Conservation (phyloP, 30 jellyfish, hydroid and myxozoan species). For the Aurelia coerulea region DNA sequence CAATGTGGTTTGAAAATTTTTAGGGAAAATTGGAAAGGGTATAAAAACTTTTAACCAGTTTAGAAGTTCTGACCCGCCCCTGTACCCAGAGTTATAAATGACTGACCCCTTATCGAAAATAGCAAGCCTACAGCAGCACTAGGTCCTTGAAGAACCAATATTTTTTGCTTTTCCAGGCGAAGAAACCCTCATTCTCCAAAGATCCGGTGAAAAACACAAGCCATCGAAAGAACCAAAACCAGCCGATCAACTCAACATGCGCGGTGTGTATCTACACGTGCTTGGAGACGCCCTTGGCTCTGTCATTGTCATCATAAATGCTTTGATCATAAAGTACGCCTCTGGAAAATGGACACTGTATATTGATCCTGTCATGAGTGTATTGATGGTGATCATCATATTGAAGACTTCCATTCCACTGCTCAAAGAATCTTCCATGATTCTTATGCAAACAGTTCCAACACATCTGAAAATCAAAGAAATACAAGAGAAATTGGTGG, state of each 20-base stretch:
- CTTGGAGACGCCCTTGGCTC: constrained; percentile 93
- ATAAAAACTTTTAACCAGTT: too few species aligned
- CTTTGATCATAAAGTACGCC: constrained; percentile 52
- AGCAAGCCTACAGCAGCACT: too few species aligned
- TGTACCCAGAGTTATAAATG: too few species aligned
- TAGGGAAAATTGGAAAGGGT: too few species aligned
- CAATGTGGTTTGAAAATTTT: too few species aligned
- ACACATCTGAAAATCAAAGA: constrained; percentile 95
- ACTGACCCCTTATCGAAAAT: too few species aligned
- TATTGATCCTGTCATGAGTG: constrained; percentile 86
- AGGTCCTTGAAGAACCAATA: not conserved
- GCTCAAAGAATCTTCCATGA: constrained; percentile 83
- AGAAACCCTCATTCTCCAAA: constrained; percentile 51
- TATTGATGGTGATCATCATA: constrained; percentile 73
- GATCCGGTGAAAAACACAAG: constrained; percentile 16
- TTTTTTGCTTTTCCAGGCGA: constrained; percentile 31
- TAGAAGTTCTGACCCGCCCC: too few species aligned
- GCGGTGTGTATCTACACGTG: constrained; percentile 83
- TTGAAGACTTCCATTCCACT: constrained; percentile 93
- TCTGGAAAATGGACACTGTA: constrained; percentile 74
- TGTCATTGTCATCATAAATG: constrained; percentile 80
- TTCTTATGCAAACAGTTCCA: constrained; percentile 97
- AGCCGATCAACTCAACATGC: constrained; percentile 76
- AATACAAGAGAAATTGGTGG: constrained; percentile 90
- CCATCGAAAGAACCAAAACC: constrained; percentile 17